Conservation (phyloP, 2,113 vertebrate species). For the Polypterus bichir region DNA sequence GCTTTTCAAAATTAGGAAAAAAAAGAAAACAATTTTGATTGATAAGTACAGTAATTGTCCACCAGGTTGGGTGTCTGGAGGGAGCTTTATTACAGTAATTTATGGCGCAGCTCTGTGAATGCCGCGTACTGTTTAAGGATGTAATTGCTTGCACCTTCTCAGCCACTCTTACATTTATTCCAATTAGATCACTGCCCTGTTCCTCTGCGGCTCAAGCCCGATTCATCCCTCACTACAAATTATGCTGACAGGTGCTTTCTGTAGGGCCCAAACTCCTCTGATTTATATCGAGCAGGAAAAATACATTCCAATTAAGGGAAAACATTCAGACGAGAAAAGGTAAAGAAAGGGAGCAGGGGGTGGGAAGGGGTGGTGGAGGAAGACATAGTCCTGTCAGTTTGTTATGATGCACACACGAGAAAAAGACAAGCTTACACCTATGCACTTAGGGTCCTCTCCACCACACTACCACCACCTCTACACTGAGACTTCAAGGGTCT, state of each 20-base stretch:
- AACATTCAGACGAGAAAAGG: too few species aligned
- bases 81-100: slow-evolving; percentile 5
- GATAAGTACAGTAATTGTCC: slow-evolving; percentile 5
- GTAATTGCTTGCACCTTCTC: slow-evolving; percentile 6
- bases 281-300: slow-evolving; percentile 2
- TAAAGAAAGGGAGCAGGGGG: too few species aligned
- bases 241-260: slow-evolving; percentile 2
- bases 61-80: background rate
- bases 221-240: slow-evolving; percentile 5
- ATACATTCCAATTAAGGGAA: slow-evolving; percentile 2
- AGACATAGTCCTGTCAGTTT: too few species aligned
- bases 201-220: slow-evolving; percentile 1
- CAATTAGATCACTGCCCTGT: slow-evolving; percentile 3
- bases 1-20: slow-evolving; percentile 16
- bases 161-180: slow-evolving; percentile 6
- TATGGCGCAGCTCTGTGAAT: slow-evolving; percentile 1
- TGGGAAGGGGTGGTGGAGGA: too few species aligned
- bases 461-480: too few species aligned
- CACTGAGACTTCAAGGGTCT: too few species aligned
- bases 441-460: too few species aligned
- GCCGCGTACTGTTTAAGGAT: slow-evolving; percentile 4
- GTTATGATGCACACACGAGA: too few species aligned
- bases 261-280: slow-evolving; percentile 1
- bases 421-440: too few species aligned
- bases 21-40: background rate